These are phyloP conservation scores for Cylas formicarius DNA, from an alignment of 1,140 invertebrate species.

Conservation along the genomic window DNA sequence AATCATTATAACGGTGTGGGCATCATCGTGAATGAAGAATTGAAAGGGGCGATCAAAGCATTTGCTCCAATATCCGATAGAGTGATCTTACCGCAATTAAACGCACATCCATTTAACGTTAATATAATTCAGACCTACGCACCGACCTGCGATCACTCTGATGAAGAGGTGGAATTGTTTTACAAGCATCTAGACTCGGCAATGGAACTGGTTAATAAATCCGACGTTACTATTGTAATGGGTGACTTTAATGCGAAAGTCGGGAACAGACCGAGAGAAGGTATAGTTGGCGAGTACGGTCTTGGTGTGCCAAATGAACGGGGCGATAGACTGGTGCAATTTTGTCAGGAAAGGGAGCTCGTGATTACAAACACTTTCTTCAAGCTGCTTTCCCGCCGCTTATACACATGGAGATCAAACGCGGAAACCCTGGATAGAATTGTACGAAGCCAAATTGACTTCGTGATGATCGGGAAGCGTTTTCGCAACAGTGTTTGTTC, in stretches of 20 bases:
- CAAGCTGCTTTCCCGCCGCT: no score
- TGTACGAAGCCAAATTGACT: no score
- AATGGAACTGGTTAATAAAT: slow-evolving; percentile 18
- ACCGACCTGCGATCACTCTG: slow-evolving; percentile 25
- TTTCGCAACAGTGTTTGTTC: no score
- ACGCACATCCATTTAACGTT: slow-evolving; percentile 20
- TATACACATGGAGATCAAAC: no score
- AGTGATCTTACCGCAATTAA: no score
- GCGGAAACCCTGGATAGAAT: no score
- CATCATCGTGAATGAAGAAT: no score
- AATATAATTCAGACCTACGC: slow-evolving; percentile 39
- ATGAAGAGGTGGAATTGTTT: slow-evolving; percentile 27
- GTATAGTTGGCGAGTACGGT: slow-evolving; percentile 22
- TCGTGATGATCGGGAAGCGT: no score
- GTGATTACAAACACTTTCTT: not conserved
- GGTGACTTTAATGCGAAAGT: slow-evolving; percentile 34
- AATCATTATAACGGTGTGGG: no score
- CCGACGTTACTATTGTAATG: slow-evolving; percentile 26
- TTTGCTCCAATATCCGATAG: no score
- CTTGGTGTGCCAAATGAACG: slow-evolving; percentile 34
- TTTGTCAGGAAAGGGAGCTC: no score
- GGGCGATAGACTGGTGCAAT: slow-evolving; percentile 29
- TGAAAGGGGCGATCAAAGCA: no score
- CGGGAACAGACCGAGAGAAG: slow-evolving; percentile 15
- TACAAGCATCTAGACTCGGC: slow-evolving; percentile 20